Base-by-base conservation (phyloP, 1,140 invertebrate species). In the Hylyphantes graminicola region DNA sequence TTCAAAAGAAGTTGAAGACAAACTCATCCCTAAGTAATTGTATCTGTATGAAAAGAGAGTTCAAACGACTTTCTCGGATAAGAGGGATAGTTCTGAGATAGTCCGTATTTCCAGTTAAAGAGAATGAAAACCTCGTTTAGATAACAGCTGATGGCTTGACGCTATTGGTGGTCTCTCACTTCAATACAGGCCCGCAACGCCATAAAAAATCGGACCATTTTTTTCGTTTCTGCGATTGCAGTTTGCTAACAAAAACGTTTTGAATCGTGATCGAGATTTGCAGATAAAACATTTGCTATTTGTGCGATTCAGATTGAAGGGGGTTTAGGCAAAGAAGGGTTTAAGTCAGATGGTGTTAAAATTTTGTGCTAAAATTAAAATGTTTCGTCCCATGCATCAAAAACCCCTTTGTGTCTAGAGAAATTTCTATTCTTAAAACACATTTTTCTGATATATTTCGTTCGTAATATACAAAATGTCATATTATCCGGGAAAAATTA, bases 91-190 rank as follows among this genome's bases (percentile, higher is more conserved):
- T 55, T 78, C 9, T 6, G n/a, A n/a, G n/a, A n/a, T n/a, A n/a
- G n/a, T n/a, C n/a, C n/a, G n/a, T 53, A 13, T 64, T 72, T 55
- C 50, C 21, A 73, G 55, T 81, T 73, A 73, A 73, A 81, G 68
- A 73, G 67, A 81, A 61, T 81, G 67, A 68, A 80, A 48, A 67
- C 17, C 79, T 63, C 68, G 35, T 81, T 73, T 67, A 81, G 79
- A 81, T 81, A 81, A 81, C 17, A 10, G 57, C 53, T 53, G 65
- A 73, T 81, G 79, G 68, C 51, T 73, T 50, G 35, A 17, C 79
- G 13, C 79, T 63, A 81, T 81, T 81, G 79, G 79, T 81, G 79
- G 79, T 81, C 79, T 54, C n/a, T 15, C 74, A 12, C 55, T 51
- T 76, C 57, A 50, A 21, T 57, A 57, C 50, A 17, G 15, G 17